Evolutionary conservation across 1,140 invertebrate species (phyloP), one percentile per base, ranked within the genome.

Genomic region (Aphelinus certus): DNA sequence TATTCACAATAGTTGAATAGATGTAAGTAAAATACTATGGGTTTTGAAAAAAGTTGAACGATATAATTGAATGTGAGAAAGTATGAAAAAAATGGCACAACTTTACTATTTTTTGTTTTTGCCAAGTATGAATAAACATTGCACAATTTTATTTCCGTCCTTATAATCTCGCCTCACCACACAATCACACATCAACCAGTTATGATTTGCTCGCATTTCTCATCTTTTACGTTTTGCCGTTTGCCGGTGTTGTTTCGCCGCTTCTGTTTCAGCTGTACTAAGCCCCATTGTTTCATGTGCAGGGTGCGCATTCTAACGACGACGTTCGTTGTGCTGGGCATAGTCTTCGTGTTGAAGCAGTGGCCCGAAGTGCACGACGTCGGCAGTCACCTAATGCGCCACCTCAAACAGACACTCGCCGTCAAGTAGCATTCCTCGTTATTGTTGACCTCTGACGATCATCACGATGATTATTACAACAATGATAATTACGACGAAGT

Each of bases 221-320:
- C 53, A 62, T 70, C 7, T 57, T 60, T 79, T 51, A 46, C 57
- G 9, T 76, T 77, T 76, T 73, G 53, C 53, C 68, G 55, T 67
- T 67, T 67, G 51, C 43, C 56, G 57, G 65, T 57, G 61, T 57
- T 74, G 65, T 64, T 47, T 83, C 82, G 83, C 84, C 82, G 77
- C 81, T 79, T 88, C 79, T 88, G 85, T 87, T 88, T 81, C 84
- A 87, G 84, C 80, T 86, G 83, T 83, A 89, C 79, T 87, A 88
- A 88, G 85, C 86, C 87, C 85, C 84, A 86, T 86, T 86, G 88
- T 84, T 89, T 88, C 87, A 85, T 86, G 90, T 92, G 69, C 88
- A 96, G 95, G 89, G 92, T 96, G 75, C 92, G 95, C 81, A 94
- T 96, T 83, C 86, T 97, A 80, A 95, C 94, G 56, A 96, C 95